Percentiles rank a stretch among this genome's conserved stretches.
Conservation (phyloP, 2,888 invertebrate genomes). For the Smittia sp. region DNA sequence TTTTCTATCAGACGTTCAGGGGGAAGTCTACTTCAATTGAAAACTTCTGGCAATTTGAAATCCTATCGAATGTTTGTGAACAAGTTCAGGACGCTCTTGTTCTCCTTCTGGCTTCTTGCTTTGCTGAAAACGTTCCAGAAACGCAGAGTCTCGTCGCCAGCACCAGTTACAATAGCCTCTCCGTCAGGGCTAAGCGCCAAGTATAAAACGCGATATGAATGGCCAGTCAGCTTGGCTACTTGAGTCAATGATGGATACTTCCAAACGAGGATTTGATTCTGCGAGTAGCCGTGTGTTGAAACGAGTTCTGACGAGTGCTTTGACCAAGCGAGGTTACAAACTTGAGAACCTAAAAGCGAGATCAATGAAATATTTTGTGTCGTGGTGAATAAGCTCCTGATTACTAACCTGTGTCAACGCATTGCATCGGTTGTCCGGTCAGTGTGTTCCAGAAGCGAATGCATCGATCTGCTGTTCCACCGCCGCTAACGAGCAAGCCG, state of each 20-base stretch:
- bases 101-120: constrained; percentile 89
- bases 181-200: constrained; percentile 96
- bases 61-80: constrained; percentile 79
- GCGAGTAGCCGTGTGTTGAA: constrained; percentile 97
- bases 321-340: constrained; percentile 98
- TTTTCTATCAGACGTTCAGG: no score
- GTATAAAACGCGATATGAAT: constrained; percentile 93
- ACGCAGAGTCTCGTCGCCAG: constrained; percentile 95
- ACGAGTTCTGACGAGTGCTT: constrained; percentile 97
- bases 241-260: constrained; percentile 96
- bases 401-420: constrained; percentile 96
- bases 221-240: constrained; percentile 95
- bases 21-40: no score
- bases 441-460: constrained; percentile 98
- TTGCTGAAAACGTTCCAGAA: constrained; percentile 99
- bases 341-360: constrained; percentile 74
- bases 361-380: no score
- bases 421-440: constrained; percentile 97
- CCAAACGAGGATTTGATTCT: constrained; percentile 98
- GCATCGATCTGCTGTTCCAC: constrained; percentile 98
- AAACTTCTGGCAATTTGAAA: background rate
- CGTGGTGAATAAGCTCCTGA: no score
- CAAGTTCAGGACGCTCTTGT: constrained; percentile 87
- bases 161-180: constrained; percentile 97
- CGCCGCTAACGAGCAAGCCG: constrained; percentile 91